Conservation (phyloP, 2,113 vertebrate species). For the Prolemur simus region DNA sequence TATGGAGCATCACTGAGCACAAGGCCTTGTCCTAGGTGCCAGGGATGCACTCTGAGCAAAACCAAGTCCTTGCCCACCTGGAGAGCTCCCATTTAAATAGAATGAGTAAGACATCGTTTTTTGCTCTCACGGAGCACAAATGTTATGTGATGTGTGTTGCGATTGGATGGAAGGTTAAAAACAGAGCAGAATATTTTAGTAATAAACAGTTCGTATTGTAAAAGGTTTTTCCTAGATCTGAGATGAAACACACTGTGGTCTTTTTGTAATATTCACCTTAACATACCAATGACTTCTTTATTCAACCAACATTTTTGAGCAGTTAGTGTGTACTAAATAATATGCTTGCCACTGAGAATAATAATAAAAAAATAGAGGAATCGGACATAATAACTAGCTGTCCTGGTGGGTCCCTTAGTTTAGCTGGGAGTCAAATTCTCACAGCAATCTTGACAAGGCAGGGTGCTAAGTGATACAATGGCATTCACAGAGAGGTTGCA, state of each 20-base stretch:
- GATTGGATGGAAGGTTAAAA: conserved; percentile 1
- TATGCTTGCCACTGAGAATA: not conserved
- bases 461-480: not conserved
- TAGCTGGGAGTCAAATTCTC: not conserved
- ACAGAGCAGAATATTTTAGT: not conserved
- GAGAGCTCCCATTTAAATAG: not conserved
- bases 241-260: not conserved
- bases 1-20: not conserved
- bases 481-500: not conserved
- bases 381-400: not conserved
- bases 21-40: not conserved
- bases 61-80: not conserved
- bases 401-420: not conserved
- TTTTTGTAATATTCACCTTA: not conserved
- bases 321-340: not conserved
- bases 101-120: not conserved
- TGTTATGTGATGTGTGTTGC: not conserved
- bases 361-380: not conserved
- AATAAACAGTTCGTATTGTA: not conserved
- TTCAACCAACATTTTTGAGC: not conserved
- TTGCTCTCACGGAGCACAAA: not conserved
- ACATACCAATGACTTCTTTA: not conserved
- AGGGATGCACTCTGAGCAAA: not conserved
- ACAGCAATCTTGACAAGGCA: not conserved
- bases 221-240: not conserved